Evolutionary conservation across 1,140 invertebrate genomes (phyloP), one percentile per base, ranked within the genome.

Genomic region (Neodiprion virginianus): DNA sequence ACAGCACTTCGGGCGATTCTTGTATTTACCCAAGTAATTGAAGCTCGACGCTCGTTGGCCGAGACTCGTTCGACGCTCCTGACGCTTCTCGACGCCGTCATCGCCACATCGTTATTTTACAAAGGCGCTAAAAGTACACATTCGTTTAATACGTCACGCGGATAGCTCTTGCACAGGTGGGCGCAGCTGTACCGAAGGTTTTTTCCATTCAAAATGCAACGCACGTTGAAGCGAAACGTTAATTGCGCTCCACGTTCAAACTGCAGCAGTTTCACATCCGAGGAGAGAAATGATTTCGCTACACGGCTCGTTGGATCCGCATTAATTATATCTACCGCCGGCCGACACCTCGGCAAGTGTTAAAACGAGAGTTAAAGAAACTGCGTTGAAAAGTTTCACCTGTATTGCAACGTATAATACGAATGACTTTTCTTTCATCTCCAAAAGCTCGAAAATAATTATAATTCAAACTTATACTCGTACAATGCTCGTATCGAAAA

Each of bases 21-120:
- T 61, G 11, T 61, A 61, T 61, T 61, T 61, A 61, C 53, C n/a
- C 53, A 61, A 61, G 53, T 61, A 61, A 61, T 61, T 61, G 53
- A 61, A 61, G 53, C 53, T 61, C 53, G n/a, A 61, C 53, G 53
- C 53, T 61, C 53, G 53, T 61, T 61, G 53, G 53, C 53, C 14
- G 53, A 61, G 11, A 8, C 11, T 61, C 8, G 28, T 5, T 8
- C 53, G 53, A 61, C 53, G 28, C 28, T 5, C 28, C 28, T 40
- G 28, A 40, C 28, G 28, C 1, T 40, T 40, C 28, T 5, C 28
- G 28, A 40, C 28, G 11, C 53, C 8, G 53, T 61, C 53, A 61
- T 61, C 53, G 53, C n/a, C 53, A 14, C n/a, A 17, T 61, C 53
- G 53, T 61, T 61, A 14, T 17, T 61, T 61, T 61, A 61, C 53